Conservation (phyloP, 1,140 invertebrate genomes). For the Drosophila repletoides region DNA sequence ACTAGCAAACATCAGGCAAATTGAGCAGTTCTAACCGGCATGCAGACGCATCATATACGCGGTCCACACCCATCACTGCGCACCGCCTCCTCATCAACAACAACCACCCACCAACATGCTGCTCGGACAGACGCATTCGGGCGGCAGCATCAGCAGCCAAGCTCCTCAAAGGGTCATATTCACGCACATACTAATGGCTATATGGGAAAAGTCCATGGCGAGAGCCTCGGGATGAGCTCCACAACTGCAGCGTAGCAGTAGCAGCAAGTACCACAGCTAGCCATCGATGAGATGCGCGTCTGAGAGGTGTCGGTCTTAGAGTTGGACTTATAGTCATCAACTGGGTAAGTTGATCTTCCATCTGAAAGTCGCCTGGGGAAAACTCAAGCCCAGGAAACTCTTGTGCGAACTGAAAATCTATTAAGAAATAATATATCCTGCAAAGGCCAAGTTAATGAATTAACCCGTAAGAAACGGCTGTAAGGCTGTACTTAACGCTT, state of each 20-base stretch:
- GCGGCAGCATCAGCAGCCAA: constrained; percentile 83
- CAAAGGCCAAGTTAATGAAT: too few relatives aligned
- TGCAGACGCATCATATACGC: constrained; percentile 73
- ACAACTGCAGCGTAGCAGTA: constrained; percentile 56
- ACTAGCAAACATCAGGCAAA: constrained; percentile 79
- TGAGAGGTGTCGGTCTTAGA: constrained; percentile 87
- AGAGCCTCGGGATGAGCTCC: constrained; percentile 73
- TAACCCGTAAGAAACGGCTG: too few relatives aligned
- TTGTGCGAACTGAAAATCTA: too few relatives aligned
- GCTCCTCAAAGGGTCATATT: constrained; percentile 84
- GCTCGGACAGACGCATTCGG: constrained; percentile 81
- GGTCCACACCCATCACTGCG: constrained; percentile 79
- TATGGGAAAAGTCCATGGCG: constrained; percentile 78
- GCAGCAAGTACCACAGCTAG: constrained; percentile 87
- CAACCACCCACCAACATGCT: constrained; percentile 69
- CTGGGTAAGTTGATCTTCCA: constrained; percentile 60
- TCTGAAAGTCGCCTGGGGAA: too few relatives aligned
- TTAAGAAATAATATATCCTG: too few relatives aligned
- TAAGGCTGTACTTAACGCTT: too few relatives aligned
- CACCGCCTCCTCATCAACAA: constrained; percentile 77
- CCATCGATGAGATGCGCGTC: constrained; percentile 92
- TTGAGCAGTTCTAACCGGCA: constrained; percentile 67
- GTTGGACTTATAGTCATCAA: constrained; percentile 82
- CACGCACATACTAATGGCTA: too few relatives aligned
- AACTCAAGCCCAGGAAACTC: too few relatives aligned